Evolutionary conservation across 2,888 invertebrate genomes (phyloP), one percentile per base, ranked within the genome.

Genomic region (Calameuta pallipes): DNA sequence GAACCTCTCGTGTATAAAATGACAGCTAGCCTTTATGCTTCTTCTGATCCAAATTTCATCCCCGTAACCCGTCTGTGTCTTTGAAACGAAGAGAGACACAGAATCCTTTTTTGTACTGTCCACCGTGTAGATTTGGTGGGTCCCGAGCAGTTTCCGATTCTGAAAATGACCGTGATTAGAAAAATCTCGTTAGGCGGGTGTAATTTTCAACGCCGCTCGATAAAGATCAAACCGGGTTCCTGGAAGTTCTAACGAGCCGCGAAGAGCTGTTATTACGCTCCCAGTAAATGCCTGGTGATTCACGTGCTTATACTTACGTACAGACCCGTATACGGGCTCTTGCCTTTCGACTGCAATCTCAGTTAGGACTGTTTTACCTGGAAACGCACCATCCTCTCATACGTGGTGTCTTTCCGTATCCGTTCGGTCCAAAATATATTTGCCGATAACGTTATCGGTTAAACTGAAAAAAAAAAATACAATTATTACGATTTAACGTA

Each of bases 161-260:
- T 75, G 78, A 79, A 83, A 84, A 86, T 85, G 76, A 84, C 85
- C 82, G 82, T 86, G 85, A 86, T 86, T 85, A 86, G 85, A 84
- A 84, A 85, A 85, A 86, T 86, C 85, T 86, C 83, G 85, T 86
- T 85, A 86, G 83, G 82, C 80, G 79, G 82, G 81, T 84, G 84
- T 82, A 85, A 86, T 85, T 85, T 85, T 81, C 83, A 82, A 80
- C 81, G 82, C 81, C 79, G 80, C 80, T 74, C 79, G 83, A 80
- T 82, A 80, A 81, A 81, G 80, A 79, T 76, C 78, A 81, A 82
- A 76, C 76, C 75, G 78, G 78, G 70, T 85, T 85, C 85, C 81
- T 78, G 83, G 85, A 85, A 83, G 77, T 79, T 80, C 82, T 83
- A 83, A 85, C 84, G 82, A 85, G 83, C 79, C 81, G 79, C 80